Base-by-base conservation (phyloP, 2,113 vertebrate species). In the Scomber scombrus region DNA sequence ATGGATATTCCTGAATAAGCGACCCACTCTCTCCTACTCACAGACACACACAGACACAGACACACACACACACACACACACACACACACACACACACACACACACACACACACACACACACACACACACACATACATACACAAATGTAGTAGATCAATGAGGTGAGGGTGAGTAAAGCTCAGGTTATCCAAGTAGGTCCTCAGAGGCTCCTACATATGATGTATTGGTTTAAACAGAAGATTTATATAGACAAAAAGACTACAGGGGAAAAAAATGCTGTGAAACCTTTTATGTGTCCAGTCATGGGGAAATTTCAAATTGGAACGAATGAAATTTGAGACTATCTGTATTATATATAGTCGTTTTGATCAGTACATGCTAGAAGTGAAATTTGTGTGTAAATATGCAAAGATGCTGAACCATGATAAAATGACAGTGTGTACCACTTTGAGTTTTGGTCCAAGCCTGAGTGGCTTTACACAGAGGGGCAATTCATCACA, bases 401-500 rank as follows among this genome's bases (percentile, higher is more conserved):
- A 70, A 13, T 50, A 9, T 21, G 18, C 5, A 18, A 16, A 4
- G 2, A 45, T 26, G 23, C 5, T 15, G 8, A 64, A 8, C 21
- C 15, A 5, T 16, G 16, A n/a, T 23, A 16, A 67, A 62, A 29
- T 45, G 2, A 4, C 46, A 26, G 16, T 52, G 54, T 34, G 11
- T 31, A 1, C 19, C 50, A 56, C 26, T 31, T 68, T 15, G 8
- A 74, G 18, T 40, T 29, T 8, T 14, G 6, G 51, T 12, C 10
- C 14, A 16, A 19, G 69, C n/a, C 49, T 19, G 46, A 1, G 23
- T 55, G 49, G 57, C 45, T 69, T 70, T 14, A 56, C n/a, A 79
- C 61, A 78, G 60, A 72, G 80, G 80, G 70, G 57, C 69, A 64
- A 62, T 78, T 60, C 73, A 81, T 80, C 71, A 90, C 62, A 81